Conservation (phyloP, 2,113 vertebrate species). For the Hippolais icterina region DNA sequence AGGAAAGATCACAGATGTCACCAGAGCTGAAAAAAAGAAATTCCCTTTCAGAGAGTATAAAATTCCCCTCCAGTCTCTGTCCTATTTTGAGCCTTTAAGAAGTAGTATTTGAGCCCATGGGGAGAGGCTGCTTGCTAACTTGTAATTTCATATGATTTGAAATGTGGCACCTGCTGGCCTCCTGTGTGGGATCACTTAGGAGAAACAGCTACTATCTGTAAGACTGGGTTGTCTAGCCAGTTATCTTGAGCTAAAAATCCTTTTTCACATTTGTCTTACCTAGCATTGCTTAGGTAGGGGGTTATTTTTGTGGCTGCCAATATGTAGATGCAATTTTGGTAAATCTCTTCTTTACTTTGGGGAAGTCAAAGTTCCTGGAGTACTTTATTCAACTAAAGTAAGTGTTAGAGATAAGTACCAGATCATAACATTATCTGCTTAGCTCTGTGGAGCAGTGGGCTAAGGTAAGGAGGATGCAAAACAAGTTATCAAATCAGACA, state of each 20-base stretch:
- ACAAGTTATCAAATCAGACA: conserved; percentile 46
- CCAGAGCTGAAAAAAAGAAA: conserved; percentile 18
- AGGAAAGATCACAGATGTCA: neutral
- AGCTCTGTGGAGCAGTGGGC: neutral
- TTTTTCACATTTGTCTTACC: neutral
- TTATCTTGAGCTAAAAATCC: conserved; percentile 59
- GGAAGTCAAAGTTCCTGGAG: neutral
- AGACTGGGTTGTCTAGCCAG: conserved; percentile 20
- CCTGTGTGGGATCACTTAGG: conserved; percentile 57
- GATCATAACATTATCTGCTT: neutral
- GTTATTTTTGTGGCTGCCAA: conserved; percentile 10
- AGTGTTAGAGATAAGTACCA: neutral
- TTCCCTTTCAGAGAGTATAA: conserved; percentile 2
- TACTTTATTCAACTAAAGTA: neutral
- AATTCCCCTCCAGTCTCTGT: conserved; percentile 30
- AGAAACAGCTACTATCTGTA: conserved; percentile 51
- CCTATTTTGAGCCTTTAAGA: conserved; percentile 60
- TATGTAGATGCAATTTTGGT: conserved; percentile 29
- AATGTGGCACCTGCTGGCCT: conserved; percentile 72
- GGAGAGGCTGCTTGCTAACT: conserved; percentile 68
- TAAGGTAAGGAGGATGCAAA: conserved; percentile 40
- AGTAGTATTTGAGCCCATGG: conserved; percentile 67
- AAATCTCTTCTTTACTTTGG: neutral
- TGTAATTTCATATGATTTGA: conserved; percentile 80
- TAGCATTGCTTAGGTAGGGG: neutral